Evolutionary conservation across 1,140 invertebrate species (phyloP).

Genomic region (Drosophila orena): DNA sequence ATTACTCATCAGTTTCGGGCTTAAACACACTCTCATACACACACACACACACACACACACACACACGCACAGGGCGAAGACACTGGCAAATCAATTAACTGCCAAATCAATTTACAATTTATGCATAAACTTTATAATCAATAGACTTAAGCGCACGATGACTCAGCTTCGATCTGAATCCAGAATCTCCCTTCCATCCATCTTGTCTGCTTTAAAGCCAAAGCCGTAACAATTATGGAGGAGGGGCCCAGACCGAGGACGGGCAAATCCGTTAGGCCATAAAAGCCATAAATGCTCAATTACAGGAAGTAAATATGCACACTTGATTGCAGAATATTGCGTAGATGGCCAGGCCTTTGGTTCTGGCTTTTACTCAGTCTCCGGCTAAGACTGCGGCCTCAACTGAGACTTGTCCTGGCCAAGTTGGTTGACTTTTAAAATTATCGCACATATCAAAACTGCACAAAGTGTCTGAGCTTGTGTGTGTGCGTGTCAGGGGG

Average conservation of each 20-base stretch:
- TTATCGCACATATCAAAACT: constrained; percentile 68
- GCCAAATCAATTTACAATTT: constrained; percentile 80
- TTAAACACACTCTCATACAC: constrained; percentile 5
- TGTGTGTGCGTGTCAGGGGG: constrained; percentile 43
- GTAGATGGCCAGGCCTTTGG: constrained; percentile 45
- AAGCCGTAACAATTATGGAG: constrained; percentile 76
- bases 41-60: constrained; percentile 1
- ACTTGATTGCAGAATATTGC: constrained; percentile 81
- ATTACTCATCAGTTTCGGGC: constrained; percentile 47
- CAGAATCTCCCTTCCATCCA: not conserved
- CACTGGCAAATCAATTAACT: constrained; percentile 77
- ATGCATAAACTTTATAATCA: constrained; percentile 83
- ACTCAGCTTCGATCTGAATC: not conserved
- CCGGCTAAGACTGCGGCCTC: constrained; percentile 2
- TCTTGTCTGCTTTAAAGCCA: constrained; percentile 55
- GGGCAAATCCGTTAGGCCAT: constrained; percentile 78
- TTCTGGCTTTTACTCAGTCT: constrained; percentile 26
- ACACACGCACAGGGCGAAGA: constrained; percentile 1
- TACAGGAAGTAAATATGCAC: constrained; percentile 83
- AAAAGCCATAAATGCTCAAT: constrained; percentile 83
- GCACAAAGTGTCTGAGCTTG: constrained; percentile 14
- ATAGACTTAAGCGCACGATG: constrained; percentile 58
- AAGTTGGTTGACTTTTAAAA: constrained; percentile 77
- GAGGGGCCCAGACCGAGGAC: constrained; percentile 4
- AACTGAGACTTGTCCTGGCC: constrained; percentile 30